These are phyloP conservation scores for Pantherophis vulpinus DNA, from an alignment of 2,797 vertebrate genomes.

Conservation along the genomic window DNA sequence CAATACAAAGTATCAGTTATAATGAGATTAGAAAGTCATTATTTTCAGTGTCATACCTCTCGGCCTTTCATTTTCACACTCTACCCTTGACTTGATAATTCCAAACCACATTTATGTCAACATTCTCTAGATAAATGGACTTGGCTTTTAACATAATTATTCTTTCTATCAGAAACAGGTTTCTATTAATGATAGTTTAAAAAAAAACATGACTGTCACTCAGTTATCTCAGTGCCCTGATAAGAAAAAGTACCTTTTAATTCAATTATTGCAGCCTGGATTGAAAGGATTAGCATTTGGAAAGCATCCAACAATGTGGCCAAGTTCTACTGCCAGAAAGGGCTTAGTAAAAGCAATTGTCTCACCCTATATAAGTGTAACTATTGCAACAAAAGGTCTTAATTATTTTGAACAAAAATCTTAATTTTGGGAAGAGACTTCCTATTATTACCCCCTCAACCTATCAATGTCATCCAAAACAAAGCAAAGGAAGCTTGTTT, in stretches of 20 bases:
- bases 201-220: neutral
- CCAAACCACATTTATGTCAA: slow-evolving; percentile 28
- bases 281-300: slow-evolving; percentile 8
- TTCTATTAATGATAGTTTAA: slow-evolving; percentile 32
- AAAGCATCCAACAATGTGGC: neutral
- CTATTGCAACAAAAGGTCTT: neutral
- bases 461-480: neutral
- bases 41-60: neutral
- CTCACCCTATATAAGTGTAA: neutral
- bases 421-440: neutral
- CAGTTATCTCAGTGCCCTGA: neutral
- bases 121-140: slow-evolving; percentile 24
- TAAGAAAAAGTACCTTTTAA: neutral
- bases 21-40: neutral
- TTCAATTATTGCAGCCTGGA: neutral
- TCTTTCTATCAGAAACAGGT: slow-evolving; percentile 3
- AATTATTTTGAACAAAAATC: neutral
- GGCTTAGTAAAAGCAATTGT: neutral
- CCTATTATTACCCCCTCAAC: neutral
- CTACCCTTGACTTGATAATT: slow-evolving; percentile 22
- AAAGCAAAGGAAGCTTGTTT: neutral
- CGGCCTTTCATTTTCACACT: slow-evolving; percentile 27
- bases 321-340: neutral
- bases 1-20: too few relatives aligned
- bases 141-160: slow-evolving; percentile 7